Base-by-base conservation (phyloP, 2,888 invertebrate species). In the Polydrusus cervinus region DNA sequence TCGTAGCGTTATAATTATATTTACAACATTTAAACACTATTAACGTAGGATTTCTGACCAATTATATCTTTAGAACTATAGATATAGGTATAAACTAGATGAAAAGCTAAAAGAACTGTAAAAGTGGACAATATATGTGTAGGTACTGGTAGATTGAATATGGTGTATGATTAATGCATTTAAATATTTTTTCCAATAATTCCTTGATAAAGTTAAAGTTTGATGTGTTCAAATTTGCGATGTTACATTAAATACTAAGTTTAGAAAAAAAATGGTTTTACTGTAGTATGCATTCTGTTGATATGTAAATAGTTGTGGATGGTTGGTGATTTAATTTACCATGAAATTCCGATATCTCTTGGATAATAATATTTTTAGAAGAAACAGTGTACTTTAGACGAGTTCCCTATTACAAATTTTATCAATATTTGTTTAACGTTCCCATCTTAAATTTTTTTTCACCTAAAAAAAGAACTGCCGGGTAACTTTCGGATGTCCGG, bases 81-180 rank as follows among this genome's bases (percentile, higher is more conserved):
- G 34, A 60, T 60, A 25, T 25, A 25, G 25, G 5, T 5, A 25
- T 25, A 25, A n/a, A n/a, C 5, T 60, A 60, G 57, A 38, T 38
- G 16, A 18, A 53, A 53, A 11, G 30, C 9, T 60, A 60, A 38
- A 57, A 60, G 57, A 18, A 38, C 57, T 60, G 38, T 57, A 30
- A 30, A 57, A 57, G 57, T 60, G 38, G 57, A 60, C 57, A 60
- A 60, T 60, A 60, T 38, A 9, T 60, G 18, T n/a, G 57, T 16
- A n/a, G 9, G 55, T 14, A 55, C 13, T 34, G 55, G 11, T 16
- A 16, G 57, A 7, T 38, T 55, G 30, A 55, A 30, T 30, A 55
- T 38, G 38, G 18, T 14, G 30, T 3, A 51, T 51, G 25, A 25
- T 30, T 9, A 38, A 60, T 60, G 40, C 38, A 60, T 60, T 57